Conservation (phyloP, 2,888 invertebrate genomes). For the Xylocampa areola region DNA sequence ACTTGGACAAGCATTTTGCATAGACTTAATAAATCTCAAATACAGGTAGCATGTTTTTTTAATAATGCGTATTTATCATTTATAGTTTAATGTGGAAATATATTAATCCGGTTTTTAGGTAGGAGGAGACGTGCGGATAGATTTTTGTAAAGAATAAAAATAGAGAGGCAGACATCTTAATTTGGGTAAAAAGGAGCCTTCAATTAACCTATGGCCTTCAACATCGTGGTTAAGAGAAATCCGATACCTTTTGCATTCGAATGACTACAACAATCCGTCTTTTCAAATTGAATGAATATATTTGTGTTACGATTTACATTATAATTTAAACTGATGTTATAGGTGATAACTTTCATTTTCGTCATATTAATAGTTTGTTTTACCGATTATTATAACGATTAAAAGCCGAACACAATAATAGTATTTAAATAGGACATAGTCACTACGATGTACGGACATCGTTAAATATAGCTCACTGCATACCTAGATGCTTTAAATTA, state of each 20-base stretch:
- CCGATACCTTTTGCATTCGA: neutral
- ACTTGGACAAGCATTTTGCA: conserved; percentile 1
- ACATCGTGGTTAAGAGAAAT: conserved; percentile 12
- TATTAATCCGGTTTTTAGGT: conserved; percentile 42
- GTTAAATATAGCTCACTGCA: too few relatives aligned
- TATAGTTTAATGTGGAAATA: conserved; percentile 9
- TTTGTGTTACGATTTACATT: conserved; percentile 2
- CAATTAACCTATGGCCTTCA: conserved; percentile 4
- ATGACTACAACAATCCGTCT: conserved; percentile 14
- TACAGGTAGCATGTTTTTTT: conserved; percentile 8
- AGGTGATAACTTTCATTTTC: conserved; percentile 15
- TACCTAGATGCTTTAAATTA: too few relatives aligned
- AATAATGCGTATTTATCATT: conserved; percentile 14
- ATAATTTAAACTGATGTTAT: neutral
- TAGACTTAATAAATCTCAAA: conserved; percentile 9
- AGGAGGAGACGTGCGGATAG: conserved; percentile 33
- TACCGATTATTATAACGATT: too few relatives aligned
- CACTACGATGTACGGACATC: too few relatives aligned
- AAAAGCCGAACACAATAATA: too few relatives aligned
- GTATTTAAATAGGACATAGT: too few relatives aligned
- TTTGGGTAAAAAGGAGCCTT: conserved; percentile 1
- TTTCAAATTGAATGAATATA: conserved; percentile 3
- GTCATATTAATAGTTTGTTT: neutral
- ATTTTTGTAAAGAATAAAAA: conserved; percentile 7
- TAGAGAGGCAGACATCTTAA: conserved; percentile 12